These are phyloP conservation scores for Forbesichthys agassizii DNA, from an alignment of 2,113 vertebrate genomes.

Conservation along the genomic window DNA sequence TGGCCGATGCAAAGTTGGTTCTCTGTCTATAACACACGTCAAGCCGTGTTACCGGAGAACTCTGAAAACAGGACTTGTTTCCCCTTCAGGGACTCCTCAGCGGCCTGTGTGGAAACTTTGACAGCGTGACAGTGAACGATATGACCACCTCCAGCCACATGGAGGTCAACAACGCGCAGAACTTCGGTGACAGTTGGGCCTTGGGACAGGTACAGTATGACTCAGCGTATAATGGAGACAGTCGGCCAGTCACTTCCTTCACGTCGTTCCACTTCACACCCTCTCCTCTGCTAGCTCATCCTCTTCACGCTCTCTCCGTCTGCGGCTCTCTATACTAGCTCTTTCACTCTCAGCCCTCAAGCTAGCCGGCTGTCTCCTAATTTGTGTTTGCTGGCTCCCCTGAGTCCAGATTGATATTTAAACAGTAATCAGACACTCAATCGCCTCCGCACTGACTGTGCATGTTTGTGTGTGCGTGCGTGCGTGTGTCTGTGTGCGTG, in stretches of 20 bases:
- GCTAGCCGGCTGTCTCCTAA: slow-evolving; percentile 30
- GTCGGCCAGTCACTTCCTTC: background rate
- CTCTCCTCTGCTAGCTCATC: background rate
- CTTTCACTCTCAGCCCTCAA: background rate
- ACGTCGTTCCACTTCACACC: background rate
- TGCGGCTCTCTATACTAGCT: background rate
- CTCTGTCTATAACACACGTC: no score
- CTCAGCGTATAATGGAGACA: slow-evolving; percentile 1
- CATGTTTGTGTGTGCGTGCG: slow-evolving; percentile 29
- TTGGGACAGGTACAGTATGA: slow-evolving; percentile 86
- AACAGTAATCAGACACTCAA: slow-evolving; percentile 68
- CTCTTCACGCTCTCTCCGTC: background rate
- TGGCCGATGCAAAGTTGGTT: no score
- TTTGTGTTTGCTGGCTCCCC: slow-evolving; percentile 48
- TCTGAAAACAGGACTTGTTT: background rate
- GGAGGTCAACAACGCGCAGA: slow-evolving; percentile 94
- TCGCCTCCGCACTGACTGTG: slow-evolving; percentile 20
- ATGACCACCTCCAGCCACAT: slow-evolving; percentile 96
- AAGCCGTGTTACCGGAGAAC: no score
- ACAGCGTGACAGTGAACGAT: slow-evolving; percentile 96
- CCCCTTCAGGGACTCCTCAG: slow-evolving; percentile 83
- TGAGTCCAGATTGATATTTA: slow-evolving; percentile 65
- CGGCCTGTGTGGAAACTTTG: slow-evolving; percentile 97
- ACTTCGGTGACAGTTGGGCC: slow-evolving; percentile 96
- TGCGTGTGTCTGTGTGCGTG: slow-evolving; percentile 50